Base-by-base conservation (phyloP, 2,888 invertebrate species). In the Cephus nigrinus region DNA sequence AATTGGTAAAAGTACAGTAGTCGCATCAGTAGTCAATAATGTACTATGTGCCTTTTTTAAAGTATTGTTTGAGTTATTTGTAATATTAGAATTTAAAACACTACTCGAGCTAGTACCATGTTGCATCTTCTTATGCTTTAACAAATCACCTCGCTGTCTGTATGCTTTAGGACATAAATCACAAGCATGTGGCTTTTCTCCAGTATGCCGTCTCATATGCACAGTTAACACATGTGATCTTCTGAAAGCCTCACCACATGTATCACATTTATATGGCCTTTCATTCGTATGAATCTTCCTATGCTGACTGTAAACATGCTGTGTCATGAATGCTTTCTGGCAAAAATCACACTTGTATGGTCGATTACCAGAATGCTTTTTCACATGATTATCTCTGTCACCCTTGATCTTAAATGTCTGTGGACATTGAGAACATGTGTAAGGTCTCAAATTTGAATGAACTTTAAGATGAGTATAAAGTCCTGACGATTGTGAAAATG, bases 311-410 rank as follows among this genome's bases (percentile, higher is more conserved):
- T 80, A 83, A 35, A 83, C 83, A 72, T 83, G 83, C 71, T 81
- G 83, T 12, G 83, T 83, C 83, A 83, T 83, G 68, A 83, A 83
- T 3, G 83, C 81, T 69, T 83, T 83, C 31, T 79, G 71, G 69
- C 83, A 83, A 74, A 80, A 79, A 40, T 83, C 83, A 34, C 82
- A 83, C 74, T 83, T 83, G 80, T 82, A 83, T 32, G 83, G 83
- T 32, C 83, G 80, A 77, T 81, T 73, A 0, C 83, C 83, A 11
- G 83, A 78, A 72, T 83, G 83, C 75, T 80, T 79, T 36, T 80
- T 82, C 34, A 79, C 81, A 69, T 83, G 83, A 76, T 81, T 83
- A 71, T 83, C 82, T 30, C 82, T 75, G 74, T 83, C 83, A 30
- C 82, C 81, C 73, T 83, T 83, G 68, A 83, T 82, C 35, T 83